A percentile compares a stretch with the other conserved stretches of the same genome.
Evolutionary conservation across 1,140 invertebrate species (phyloP).

Genomic region (Tetramorium alpestre): DNA sequence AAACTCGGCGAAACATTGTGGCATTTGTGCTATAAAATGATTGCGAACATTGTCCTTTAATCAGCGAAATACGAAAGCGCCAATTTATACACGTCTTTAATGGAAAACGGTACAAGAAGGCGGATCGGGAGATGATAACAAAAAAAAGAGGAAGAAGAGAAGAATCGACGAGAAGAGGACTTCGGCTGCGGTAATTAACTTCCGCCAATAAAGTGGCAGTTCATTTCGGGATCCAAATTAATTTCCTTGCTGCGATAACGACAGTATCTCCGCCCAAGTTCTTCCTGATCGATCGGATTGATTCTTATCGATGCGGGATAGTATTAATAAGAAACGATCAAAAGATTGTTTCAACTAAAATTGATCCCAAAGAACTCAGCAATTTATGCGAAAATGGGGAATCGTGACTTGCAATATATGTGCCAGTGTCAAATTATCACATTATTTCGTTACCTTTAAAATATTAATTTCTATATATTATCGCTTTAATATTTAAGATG

Average conservation of each 20-base stretch:
- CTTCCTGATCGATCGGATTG: constrained; percentile 59
- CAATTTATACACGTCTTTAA: constrained; percentile 60
- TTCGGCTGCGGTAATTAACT: constrained; percentile 65
- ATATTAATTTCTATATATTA: neutral
- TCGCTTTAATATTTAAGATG: neutral
- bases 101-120: constrained; percentile 39
- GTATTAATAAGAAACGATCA: constrained; percentile 36
- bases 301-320: constrained; percentile 32
- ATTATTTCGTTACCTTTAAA: neutral
- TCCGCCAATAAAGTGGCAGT: constrained; percentile 63
- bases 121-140: neutral
- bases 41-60: constrained; percentile 42
- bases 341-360: constrained; percentile 19
- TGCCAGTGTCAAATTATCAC: neutral
- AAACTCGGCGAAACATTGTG: neutral
- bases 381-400: neutral
- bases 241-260: constrained; percentile 68
- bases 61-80: constrained; percentile 33
- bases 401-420: neutral
- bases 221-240: constrained; percentile 68
- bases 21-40: neutral
- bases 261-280: constrained; percentile 45
- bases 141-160: neutral
- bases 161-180: neutral
- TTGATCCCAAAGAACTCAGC: neutral